Base-by-base conservation (phyloP, 2,797 vertebrate genomes). In the Hypotaenidia philippensis region DNA sequence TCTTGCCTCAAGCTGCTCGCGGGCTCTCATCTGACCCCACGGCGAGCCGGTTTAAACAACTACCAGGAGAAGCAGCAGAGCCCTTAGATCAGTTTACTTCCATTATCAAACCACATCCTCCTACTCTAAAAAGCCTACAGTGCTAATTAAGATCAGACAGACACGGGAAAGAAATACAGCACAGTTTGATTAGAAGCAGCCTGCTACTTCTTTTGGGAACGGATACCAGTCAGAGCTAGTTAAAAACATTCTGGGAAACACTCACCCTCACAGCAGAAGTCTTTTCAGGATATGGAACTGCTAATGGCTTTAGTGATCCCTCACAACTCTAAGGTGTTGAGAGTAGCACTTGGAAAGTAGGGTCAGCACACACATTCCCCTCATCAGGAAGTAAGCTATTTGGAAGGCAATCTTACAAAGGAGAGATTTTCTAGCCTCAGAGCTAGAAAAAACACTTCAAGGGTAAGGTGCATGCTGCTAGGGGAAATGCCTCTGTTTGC, bases 41-140 rank as follows among this genome's bases (percentile, higher is more conserved):
- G 2, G 44, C 22, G 72, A 91, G 60, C 49, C 87, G 75, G 16
- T 68, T 90, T 69, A 78, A 86, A 77, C 61, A 47, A 91, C 21
- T 10, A 83, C 26, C 59, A 83, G 84, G 36, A 87, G 86, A 57
- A 87, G 63, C 88, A 89, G 59, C 69, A 83, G 55, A 86, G 69
- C 85, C 55, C 41, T 88, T 10, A 25, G 36, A 87, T 79, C 64
- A 77, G 44, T 57, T 80, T 47, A 72, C 32, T 87, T 49, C 49
- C 68, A 50, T 47, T 82, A 82, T 63, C 92, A 93, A 87, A 93
- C 91, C 83, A 93, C 95, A 91, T 94, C 77, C 93, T 91, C 89
- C 80, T 79, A 81, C 70, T 71, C 79, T 27, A 52, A 32, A 32
- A 50, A 65, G 82, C 63, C 47, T 89, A 10, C 41, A 64, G 77